Evolutionary conservation across 2,113 vertebrate genomes (phyloP).

Genomic region (Cyprinodon tularosa): DNA sequence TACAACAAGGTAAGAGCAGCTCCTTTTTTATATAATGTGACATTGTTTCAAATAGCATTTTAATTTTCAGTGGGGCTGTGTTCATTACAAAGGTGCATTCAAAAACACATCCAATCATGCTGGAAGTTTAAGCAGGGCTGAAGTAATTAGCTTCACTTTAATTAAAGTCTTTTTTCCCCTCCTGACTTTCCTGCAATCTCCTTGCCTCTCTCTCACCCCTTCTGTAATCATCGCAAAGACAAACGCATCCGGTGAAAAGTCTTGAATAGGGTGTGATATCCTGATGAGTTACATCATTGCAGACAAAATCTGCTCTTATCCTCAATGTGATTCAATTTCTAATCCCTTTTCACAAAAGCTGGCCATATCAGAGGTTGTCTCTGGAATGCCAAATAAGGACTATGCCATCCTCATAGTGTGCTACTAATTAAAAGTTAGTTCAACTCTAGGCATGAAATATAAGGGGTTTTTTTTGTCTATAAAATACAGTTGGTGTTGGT

Average conservation of each 20-base stretch:
- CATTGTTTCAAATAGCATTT: constrained; percentile 45
- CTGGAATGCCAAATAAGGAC: constrained; percentile 42
- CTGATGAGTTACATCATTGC: constrained; percentile 65
- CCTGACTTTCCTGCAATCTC: constrained; percentile 26
- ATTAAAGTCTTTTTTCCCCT: constrained; percentile 52
- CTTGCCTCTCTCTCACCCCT: constrained; percentile 15
- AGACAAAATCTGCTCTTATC: constrained; percentile 61
- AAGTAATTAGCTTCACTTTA: constrained; percentile 65
- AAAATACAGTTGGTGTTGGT: background rate
- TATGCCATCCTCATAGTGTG: constrained; percentile 22
- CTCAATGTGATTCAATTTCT: constrained; percentile 57
- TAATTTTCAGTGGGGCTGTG: constrained; percentile 29
- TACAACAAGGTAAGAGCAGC: background rate
- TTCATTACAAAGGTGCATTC: constrained; percentile 58
- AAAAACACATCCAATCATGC: constrained; percentile 53
- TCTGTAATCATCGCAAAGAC: constrained; percentile 68
- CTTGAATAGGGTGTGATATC: constrained; percentile 57
- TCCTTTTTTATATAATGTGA: constrained; percentile 28
- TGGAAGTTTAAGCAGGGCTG: constrained; percentile 37
- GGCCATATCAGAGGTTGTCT: constrained; percentile 36
- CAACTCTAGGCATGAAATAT: constrained; percentile 5
- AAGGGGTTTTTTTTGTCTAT: background rate
- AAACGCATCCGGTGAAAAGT: constrained; percentile 54
- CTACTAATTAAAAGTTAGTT: background rate
- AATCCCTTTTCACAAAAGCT: constrained; percentile 61